Percentiles rank a stretch among this genome's conserved stretches.
Evolutionary conservation across 2,888 invertebrate species (phyloP).

Genomic region (Leucoptera coffeella): DNA sequence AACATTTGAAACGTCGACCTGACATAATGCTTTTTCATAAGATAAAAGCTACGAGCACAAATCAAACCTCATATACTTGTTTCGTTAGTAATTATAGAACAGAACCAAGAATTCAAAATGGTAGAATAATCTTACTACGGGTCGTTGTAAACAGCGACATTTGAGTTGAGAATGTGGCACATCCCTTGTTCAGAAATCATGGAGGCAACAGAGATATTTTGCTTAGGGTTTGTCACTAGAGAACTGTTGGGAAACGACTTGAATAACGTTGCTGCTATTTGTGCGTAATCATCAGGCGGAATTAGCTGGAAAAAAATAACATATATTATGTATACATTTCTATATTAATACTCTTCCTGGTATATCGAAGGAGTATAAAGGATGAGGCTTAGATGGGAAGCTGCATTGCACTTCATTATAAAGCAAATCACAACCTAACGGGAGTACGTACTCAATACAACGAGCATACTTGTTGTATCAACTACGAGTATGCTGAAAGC

Average conservation of each 20-base stretch:
- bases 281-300: slow-evolving; percentile 20
- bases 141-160: slow-evolving; percentile 53
- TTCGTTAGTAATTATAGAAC: not conserved
- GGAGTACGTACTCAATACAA: too few relatives aligned
- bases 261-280: slow-evolving; percentile 17
- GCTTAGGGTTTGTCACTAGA: slow-evolving; percentile 18
- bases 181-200: slow-evolving; percentile 61
- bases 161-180: slow-evolving; percentile 64
- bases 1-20: not conserved
- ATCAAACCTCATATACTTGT: not conserved
- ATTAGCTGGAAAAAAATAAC: slow-evolving; percentile 22
- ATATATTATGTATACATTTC: too few relatives aligned
- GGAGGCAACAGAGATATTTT: slow-evolving; percentile 39
- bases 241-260: slow-evolving; percentile 14
- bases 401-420: too few relatives aligned
- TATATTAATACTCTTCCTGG: too few relatives aligned
- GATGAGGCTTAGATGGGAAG: too few relatives aligned
- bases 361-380: too few relatives aligned
- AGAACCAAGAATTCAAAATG: not conserved
- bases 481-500: too few relatives aligned
- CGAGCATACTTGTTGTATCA: too few relatives aligned
- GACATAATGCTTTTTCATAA: not conserved
- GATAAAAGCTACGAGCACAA: not conserved
- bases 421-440: too few relatives aligned
- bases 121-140: slow-evolving; percentile 30